Evolutionary conservation across 2,797 vertebrate species (phyloP), one percentile per base, ranked within the genome.

Genomic region (Chloroceryle amazona): DNA sequence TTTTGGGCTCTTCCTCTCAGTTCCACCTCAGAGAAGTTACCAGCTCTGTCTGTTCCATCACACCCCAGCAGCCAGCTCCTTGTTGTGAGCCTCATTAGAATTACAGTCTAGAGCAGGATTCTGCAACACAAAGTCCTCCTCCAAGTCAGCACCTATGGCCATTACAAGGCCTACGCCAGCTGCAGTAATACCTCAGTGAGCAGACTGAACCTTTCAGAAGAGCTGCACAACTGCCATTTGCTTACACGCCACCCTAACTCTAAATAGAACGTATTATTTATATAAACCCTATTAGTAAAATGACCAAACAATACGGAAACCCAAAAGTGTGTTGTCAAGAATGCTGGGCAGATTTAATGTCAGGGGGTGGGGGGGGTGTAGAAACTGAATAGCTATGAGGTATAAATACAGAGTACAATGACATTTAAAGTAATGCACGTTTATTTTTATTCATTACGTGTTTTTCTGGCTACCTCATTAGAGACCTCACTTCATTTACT

Each of bases 161-260:
- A 51, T 97, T 96, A 95, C 89, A 93, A 37, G 39, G 92, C 63
- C 95, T 96, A 46, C 84, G 96, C 83, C 96, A 98, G 95, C 97
- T 98, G 97, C 96, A 94, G 23, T 11, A 93, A 94, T 93, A 85
- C 95, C 96, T 97, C 74, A 3, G 96, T 94, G 96, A 97, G 95
- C 93, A 83, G 63, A 95, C 84, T 74, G 91, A 94, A 89, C 90
- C 61, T 95, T 96, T 93, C 63, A 61, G 85, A 95, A 86, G 9
- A 81, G 90, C 85, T 46, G 58, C 93, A 94, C 88, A 96, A 95
- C 87, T 95, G 94, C 90, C 89, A 89, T 95, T 97, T 98, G 78
- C 93, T 94, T 94, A 86, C 94, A 91, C 25, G 37, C 92, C 92
- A 76, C 55, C 31, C 95, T 96, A 71, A 93, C 42, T 97, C 94